Conservation (phyloP, 2,797 vertebrate genomes). For the Gadopsis bispinosus region DNA sequence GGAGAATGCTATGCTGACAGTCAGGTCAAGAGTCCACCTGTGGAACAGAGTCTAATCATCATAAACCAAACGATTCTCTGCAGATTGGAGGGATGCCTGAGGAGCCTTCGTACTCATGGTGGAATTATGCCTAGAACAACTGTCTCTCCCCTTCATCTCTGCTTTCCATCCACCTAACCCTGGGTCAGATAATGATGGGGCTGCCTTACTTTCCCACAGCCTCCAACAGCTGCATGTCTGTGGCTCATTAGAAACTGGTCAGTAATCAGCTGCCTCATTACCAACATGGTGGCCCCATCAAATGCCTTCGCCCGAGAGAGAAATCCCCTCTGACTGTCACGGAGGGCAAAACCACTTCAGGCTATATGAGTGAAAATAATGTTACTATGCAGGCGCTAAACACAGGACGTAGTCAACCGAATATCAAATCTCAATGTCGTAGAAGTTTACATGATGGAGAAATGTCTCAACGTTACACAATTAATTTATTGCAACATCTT, state of each 20-base stretch:
- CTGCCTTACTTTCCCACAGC: conserved; percentile 78
- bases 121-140: conserved; percentile 45
- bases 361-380: conserved; percentile 48
- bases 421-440: conserved; percentile 17
- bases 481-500: conserved; percentile 24
- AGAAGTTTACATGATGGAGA: conserved; percentile 22
- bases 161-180: conserved; percentile 65
- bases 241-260: conserved; percentile 74
- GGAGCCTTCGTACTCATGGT: conserved; percentile 39
- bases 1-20: background rate
- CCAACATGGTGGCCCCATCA: conserved; percentile 63
- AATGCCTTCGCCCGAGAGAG: conserved; percentile 44
- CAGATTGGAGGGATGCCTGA: conserved; percentile 40
- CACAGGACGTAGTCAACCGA: conserved; percentile 21
- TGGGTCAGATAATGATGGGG: conserved; percentile 74
- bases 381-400: conserved; percentile 51
- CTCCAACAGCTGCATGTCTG: conserved; percentile 79
- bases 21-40: conserved; percentile 17
- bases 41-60: conserved; percentile 28
- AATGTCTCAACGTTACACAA: conserved; percentile 36
- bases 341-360: conserved; percentile 61
- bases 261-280: conserved; percentile 80
- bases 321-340: conserved; percentile 38
- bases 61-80: conserved; percentile 41
- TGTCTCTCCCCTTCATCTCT: conserved; percentile 44